Percentiles rank a stretch among this genome's conserved stretches.
Evolutionary conservation across 2,888 invertebrate species (phyloP).

Genomic region (Barypeithes pellucidus): DNA sequence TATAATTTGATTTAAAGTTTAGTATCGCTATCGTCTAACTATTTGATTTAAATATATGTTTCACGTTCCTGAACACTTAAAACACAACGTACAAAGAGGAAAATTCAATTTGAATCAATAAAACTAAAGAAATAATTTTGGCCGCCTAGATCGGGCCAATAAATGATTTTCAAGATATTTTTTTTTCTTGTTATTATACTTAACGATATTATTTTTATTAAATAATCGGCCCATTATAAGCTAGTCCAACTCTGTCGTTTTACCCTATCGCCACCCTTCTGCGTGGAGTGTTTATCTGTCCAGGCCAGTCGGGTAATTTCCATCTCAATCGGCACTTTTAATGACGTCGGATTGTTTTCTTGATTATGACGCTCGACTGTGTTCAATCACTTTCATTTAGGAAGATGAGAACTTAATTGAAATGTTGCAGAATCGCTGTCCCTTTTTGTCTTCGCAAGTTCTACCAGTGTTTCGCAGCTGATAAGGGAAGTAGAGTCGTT

Average conservation of each 20-base stretch:
- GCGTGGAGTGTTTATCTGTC: slow-evolving; percentile 69
- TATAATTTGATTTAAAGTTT: no score
- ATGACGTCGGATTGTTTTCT: slow-evolving; percentile 71
- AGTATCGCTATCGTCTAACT: no score
- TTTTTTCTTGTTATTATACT: no score
- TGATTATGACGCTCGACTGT: slow-evolving; percentile 69
- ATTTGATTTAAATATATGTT: no score
- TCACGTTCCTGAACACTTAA: no score
- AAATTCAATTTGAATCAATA: no score
- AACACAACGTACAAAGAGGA: no score
- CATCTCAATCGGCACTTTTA: slow-evolving; percentile 73
- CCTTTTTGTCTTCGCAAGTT: slow-evolving; percentile 63
- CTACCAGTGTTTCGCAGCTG: slow-evolving; percentile 63
- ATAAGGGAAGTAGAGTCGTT: slow-evolving; percentile 56
- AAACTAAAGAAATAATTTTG: no score
- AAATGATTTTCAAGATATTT: no score
- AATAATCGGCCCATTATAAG: background rate
- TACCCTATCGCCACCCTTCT: slow-evolving; percentile 46
- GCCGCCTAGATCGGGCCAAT: no score
- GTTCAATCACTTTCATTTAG: slow-evolving; percentile 72
- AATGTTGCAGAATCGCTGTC: slow-evolving; percentile 68
- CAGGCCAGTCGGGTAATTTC: slow-evolving; percentile 71
- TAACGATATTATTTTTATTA: background rate
- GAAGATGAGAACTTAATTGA: slow-evolving; percentile 71
- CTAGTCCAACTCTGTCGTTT: slow-evolving; percentile 40